Evolutionary conservation across 1,140 invertebrate genomes (phyloP).

Genomic region (Helicoverpa zea): DNA sequence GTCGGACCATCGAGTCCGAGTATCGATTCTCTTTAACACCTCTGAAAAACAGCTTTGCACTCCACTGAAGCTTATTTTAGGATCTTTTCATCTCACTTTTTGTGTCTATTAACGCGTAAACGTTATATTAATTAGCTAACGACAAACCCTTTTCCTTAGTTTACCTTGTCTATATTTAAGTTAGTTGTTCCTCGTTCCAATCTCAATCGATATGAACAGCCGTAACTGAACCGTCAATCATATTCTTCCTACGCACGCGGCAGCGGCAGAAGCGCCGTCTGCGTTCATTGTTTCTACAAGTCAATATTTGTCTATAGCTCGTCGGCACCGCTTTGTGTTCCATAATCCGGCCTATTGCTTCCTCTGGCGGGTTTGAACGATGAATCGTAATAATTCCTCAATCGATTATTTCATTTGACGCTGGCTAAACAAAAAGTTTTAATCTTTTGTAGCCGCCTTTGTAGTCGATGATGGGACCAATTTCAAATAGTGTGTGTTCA

Average conservation of each 20-base stretch:
- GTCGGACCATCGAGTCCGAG: slow-evolving; percentile 81
- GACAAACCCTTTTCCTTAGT: slow-evolving; percentile 25
- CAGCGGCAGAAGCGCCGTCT: slow-evolving; percentile 61
- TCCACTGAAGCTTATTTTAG: slow-evolving; percentile 82
- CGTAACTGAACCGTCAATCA: slow-evolving; percentile 63
- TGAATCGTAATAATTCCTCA: slow-evolving; percentile 84
- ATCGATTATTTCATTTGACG: slow-evolving; percentile 80
- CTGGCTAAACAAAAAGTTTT: slow-evolving; percentile 71
- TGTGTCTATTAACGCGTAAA: slow-evolving; percentile 76
- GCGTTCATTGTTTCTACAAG: slow-evolving; percentile 80
- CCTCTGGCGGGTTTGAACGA: slow-evolving; percentile 71
- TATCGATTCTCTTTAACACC: slow-evolving; percentile 82
- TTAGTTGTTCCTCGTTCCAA: slow-evolving; percentile 5
- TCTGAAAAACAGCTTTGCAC: slow-evolving; percentile 84
- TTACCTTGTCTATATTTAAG: slow-evolving; percentile 38
- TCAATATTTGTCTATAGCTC: slow-evolving; percentile 82
- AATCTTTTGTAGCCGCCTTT: slow-evolving; percentile 72
- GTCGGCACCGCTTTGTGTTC: slow-evolving; percentile 79
- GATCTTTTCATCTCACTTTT: slow-evolving; percentile 83
- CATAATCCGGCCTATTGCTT: slow-evolving; percentile 75
- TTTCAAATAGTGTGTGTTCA: slow-evolving; percentile 63
- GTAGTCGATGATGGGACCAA: slow-evolving; percentile 64
- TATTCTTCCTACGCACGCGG: slow-evolving; percentile 68
- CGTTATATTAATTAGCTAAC: slow-evolving; percentile 55
- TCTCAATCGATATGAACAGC: slow-evolving; percentile 37